Conservation (phyloP, 2,888 invertebrate species). For the Apodemia zela region DNA sequence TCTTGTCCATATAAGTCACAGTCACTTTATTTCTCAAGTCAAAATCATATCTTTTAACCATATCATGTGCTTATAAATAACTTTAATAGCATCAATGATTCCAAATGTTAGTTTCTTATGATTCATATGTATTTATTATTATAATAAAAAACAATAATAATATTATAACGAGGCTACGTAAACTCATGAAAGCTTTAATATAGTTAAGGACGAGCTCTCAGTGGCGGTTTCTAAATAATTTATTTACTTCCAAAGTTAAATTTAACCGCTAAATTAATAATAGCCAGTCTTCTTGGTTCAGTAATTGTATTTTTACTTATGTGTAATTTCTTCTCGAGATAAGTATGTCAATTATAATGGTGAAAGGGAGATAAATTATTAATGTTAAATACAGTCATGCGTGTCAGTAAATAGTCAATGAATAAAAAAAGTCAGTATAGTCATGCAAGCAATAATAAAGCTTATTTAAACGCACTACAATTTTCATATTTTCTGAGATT, state of each 20-base stretch:
- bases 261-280: no score
- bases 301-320: slow-evolving; percentile 20
- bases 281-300: background rate
- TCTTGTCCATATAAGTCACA: slow-evolving; percentile 17
- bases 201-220: background rate
- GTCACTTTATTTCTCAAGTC: slow-evolving; percentile 1
- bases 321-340: slow-evolving; percentile 28
- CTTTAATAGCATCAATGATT: background rate
- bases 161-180: no score
- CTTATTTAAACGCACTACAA: slow-evolving; percentile 24
- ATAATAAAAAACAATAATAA: no score
- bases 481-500: background rate
- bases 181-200: no score
- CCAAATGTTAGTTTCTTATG: background rate
- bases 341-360: slow-evolving; percentile 34
- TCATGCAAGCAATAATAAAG: slow-evolving; percentile 32
- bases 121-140: background rate
- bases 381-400: slow-evolving; percentile 34
- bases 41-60: background rate
- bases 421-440: slow-evolving; percentile 30
- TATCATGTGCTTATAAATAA: background rate
- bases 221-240: background rate
- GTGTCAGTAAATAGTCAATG: slow-evolving; percentile 33
- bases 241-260: background rate
- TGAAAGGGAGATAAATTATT: slow-evolving; percentile 36